phyloP scores from a whole-genome alignment of 2,113 vertebrate species.

The Agapornis roseicollis region DNA sequence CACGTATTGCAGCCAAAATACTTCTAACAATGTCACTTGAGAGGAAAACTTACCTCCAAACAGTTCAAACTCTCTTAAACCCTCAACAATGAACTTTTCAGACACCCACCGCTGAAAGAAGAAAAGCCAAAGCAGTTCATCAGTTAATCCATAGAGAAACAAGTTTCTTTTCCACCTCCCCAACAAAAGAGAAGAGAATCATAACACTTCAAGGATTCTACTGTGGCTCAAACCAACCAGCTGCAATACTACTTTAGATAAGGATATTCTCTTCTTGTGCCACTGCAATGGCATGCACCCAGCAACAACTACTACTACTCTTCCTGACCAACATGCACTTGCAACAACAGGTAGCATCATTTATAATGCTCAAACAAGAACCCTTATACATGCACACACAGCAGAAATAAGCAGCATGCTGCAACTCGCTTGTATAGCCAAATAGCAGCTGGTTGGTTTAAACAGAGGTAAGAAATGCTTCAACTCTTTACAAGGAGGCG shows the following conservation, averaged over 20 bases:
- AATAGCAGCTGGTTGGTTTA: background rate
- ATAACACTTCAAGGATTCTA: background rate
- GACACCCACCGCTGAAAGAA: slow-evolving; percentile 93
- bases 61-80: slow-evolving; percentile 94
- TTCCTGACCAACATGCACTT: background rate
- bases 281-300: background rate
- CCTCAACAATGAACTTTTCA: slow-evolving; percentile 98
- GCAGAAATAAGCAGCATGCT: background rate
- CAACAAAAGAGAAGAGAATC: background rate
- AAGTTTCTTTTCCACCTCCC: background rate
- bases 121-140: background rate
- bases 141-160: slow-evolving; percentile 4
- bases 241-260: no score
- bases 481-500: background rate
- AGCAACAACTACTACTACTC: background rate
- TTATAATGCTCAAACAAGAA: background rate
- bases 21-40: background rate
- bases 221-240: background rate
- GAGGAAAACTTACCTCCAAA: slow-evolving; percentile 89
- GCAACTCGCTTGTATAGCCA: background rate
- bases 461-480: background rate
- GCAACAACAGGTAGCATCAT: background rate
- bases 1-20: background rate
- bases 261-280: background rate
- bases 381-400: background rate